Base-by-base conservation (phyloP, 1,140 invertebrate genomes). In the Drosophila rufa region DNA sequence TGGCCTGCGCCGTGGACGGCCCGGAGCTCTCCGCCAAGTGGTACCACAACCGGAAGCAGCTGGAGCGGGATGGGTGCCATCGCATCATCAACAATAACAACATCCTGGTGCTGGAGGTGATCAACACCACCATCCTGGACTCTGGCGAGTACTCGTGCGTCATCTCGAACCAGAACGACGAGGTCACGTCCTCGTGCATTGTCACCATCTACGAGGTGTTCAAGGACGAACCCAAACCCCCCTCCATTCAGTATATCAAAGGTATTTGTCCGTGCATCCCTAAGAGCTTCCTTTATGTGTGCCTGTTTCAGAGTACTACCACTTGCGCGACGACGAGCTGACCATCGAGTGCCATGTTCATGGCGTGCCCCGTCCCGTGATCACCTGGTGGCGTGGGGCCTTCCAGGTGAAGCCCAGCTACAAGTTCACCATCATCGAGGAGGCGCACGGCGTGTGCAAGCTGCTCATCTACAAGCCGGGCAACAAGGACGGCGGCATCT, bases 1-100 rank as follows among this genome's bases (percentile, higher is more conserved):
- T 99, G 33, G 97, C 96, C 3, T 99, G 98, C 89, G 96, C 96
- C 61, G 95, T 98, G 2, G 94, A 98, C 70, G 97, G 97, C 0
- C 92, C 97, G 0, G 96, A 97, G 71, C 96, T 97, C 4, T 95
- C 94, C 30, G 94, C 98, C 4, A 95, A 96, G 73, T 99, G 97
- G 97, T 96, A 95, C 33, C 98, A 97, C 89, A 96, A 98, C 91
- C 95, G 96, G 2, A 92, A 94, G 59, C 93, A 94, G 58, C 78
- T 96, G 11, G 92, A 93, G 46, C 92, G 94, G 71, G 93, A 94
- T 79, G 93, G 93, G 0, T 80, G 94, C 55, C 95, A 95, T 91
- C 94, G 93, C 66, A 95, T 94, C 4, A 94, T 94, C 61, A 95
- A 94, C 69, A 93, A 94, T 9, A 95, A 96, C 83, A 97, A 96